Evolutionary conservation across 1,140 invertebrate genomes (phyloP), one percentile per base, ranked within the genome.

Genomic region (Melitaea cinxia): DNA sequence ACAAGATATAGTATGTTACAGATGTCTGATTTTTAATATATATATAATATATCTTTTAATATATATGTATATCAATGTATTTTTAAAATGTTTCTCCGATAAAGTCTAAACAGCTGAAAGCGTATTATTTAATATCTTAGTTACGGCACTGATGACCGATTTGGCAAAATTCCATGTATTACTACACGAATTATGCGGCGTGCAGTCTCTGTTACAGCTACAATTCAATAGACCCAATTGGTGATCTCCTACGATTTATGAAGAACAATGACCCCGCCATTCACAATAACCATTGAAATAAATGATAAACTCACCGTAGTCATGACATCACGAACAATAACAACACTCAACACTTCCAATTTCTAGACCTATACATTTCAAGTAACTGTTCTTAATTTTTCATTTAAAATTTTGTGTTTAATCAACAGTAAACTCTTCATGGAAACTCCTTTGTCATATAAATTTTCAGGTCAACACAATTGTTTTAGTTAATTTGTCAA

Each of bases 111-210:
- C 17, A 23, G 42, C 17, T 47, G 17, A 10, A n/a, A 1, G n/a
- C 23, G 23, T 61, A 42, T 65, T 59, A 64, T 64, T 14, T 66
- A 66, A 70, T 71, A 56, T 63, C 66, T 70, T 72, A 50, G 61
- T 72, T 76, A 74, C 73, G 72, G 73, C 67, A 72, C 59, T 42
- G 67, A 58, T 78, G 78, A 75, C 75, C 75, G 75, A 80, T 66
- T 84, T 88, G 85, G 85, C 85, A 85, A 68, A 76, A 66, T 66
- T 79, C 85, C 85, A 88, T 77, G 49, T 72, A 67, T 68, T 76
- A 73, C 65, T 54, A 64, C 47, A 65, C 19, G 21, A 59, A 50
- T 59, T 72, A 65, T 64, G 45, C 63, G 63, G 28, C 62, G 54
- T 68, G 37, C 57, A 55, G 30, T 58, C 55, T 47, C 68, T 23